These are phyloP conservation scores for Laupala kohalensis DNA, from an alignment of 1,140 invertebrate genomes.

Conservation along the genomic window DNA sequence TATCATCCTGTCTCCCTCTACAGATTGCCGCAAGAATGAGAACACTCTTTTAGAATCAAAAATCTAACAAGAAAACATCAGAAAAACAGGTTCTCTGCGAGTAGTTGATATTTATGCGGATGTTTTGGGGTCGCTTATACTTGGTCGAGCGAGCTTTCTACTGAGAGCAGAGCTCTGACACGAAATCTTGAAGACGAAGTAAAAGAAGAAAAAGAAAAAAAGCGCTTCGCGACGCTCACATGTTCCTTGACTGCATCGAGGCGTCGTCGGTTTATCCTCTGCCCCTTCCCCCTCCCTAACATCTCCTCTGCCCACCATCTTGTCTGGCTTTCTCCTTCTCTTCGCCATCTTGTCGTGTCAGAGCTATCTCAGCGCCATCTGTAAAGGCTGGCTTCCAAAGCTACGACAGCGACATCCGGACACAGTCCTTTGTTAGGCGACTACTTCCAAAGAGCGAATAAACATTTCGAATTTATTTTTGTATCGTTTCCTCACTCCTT, in stretches of 20 bases:
- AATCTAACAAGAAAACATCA: too few relatives aligned
- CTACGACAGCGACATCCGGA: neutral
- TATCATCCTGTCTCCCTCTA: too few relatives aligned
- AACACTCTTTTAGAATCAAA: too few relatives aligned
- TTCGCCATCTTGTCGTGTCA: neutral
- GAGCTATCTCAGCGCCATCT: neutral
- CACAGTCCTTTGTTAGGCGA: neutral
- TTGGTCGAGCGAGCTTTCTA: neutral
- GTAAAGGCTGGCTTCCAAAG: too few relatives aligned
- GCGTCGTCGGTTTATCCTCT: neutral
- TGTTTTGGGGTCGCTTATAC: neutral
- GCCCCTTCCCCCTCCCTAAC: neutral
- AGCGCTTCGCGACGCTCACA: neutral
- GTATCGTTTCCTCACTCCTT: neutral
- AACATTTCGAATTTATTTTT: neutral
- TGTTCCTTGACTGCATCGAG: too few relatives aligned
- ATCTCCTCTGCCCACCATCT: neutral
- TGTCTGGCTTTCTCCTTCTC: neutral
- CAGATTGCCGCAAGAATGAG: too few relatives aligned
- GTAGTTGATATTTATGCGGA: neutral
- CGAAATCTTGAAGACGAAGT: neutral
- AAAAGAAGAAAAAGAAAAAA: neutral
- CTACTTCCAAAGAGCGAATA: neutral
- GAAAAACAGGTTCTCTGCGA: too few relatives aligned
- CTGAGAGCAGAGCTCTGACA: neutral